These are phyloP conservation scores for Ctenochaetus hawaiiensis DNA, from an alignment of 2,797 vertebrate species.

Conservation along the genomic window DNA sequence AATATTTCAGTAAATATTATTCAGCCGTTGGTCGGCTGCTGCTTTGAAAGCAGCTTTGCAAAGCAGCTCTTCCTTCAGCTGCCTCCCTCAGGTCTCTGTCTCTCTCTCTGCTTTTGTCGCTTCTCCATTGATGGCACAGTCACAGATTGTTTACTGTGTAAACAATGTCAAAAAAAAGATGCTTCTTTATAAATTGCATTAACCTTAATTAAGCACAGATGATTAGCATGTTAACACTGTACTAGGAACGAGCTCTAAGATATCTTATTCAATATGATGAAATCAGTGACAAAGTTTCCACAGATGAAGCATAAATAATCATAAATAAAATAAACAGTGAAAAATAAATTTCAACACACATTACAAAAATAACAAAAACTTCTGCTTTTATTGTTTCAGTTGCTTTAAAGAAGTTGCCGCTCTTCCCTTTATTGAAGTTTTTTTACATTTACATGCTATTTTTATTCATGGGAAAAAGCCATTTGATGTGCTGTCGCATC, in stretches of 20 bases:
- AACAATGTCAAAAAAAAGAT: slow-evolving; percentile 21
- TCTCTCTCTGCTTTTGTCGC: slow-evolving; percentile 16
- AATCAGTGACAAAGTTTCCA: slow-evolving; percentile 31
- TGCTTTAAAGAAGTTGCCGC: slow-evolving; percentile 1
- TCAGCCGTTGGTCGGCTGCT: slow-evolving; percentile 42
- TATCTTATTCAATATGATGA: slow-evolving; percentile 33
- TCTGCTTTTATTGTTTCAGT: background rate
- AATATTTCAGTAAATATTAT: slow-evolving; percentile 43
- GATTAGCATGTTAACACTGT: slow-evolving; percentile 3
- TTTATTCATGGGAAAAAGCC: slow-evolving; percentile 3
- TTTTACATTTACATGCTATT: slow-evolving; percentile 1
- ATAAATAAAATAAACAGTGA: background rate
- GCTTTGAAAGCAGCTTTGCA: slow-evolving; percentile 45
- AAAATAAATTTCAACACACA: background rate
- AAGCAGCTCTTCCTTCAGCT: slow-evolving; percentile 38
- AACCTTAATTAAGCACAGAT: background rate
- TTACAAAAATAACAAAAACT: slow-evolving; percentile 1
- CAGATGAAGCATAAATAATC: slow-evolving; percentile 35
- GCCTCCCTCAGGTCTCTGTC: slow-evolving; percentile 46
- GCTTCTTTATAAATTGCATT: slow-evolving; percentile 27
- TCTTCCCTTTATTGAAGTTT: background rate
- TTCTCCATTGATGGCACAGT: slow-evolving; percentile 19
- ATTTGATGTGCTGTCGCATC: slow-evolving; percentile 2
- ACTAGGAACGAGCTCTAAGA: slow-evolving; percentile 13
- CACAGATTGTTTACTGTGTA: slow-evolving; percentile 35